phyloP scores from a whole-genome alignment of 2,888 invertebrate genomes.

The Hermaeophaga mercurialis region DNA sequence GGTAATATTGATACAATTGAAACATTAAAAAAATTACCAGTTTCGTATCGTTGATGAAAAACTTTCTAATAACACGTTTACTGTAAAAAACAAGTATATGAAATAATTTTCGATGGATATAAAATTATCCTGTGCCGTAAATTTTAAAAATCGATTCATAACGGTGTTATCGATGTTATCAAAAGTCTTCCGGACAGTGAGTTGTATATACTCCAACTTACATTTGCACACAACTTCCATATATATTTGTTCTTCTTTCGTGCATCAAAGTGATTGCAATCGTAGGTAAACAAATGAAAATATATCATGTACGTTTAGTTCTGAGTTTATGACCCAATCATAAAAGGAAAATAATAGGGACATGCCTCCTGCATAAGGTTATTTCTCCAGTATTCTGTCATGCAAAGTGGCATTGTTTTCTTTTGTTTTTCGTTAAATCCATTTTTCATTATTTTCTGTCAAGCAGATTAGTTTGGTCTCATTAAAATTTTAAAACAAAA shows the following conservation, averaged over 20 bases:
- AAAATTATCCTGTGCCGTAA: conserved; percentile 8
- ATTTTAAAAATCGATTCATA: conserved; percentile 20
- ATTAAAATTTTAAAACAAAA: too few species aligned
- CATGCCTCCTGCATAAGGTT: conserved; percentile 1
- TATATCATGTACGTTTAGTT: conserved; percentile 29
- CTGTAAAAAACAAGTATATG: neutral
- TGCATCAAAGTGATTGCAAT: conserved; percentile 35
- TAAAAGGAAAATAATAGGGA: conserved; percentile 26
- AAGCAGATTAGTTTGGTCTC: too few species aligned
- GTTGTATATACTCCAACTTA: conserved; percentile 11
- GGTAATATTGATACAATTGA: too few species aligned
- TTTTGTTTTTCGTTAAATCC: neutral
- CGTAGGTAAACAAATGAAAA: conserved; percentile 33
- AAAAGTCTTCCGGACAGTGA: conserved; percentile 9
- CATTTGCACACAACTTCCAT: conserved; percentile 20
- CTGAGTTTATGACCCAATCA: conserved; percentile 31
- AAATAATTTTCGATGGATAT: neutral
- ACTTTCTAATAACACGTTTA: neutral
- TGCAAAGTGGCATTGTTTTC: conserved; percentile 1
- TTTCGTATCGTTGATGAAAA: too few species aligned
- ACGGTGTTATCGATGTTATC: conserved; percentile 19
- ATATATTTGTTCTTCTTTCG: conserved; percentile 35
- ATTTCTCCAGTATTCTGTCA: conserved; percentile 1
- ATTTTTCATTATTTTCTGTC: too few species aligned
- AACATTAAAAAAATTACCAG: too few species aligned